These are phyloP conservation scores for Strongylocentrotus purpuratus DNA, from an alignment of 35 echinoderm and acorn worm genomes.

Conservation along the genomic window DNA sequence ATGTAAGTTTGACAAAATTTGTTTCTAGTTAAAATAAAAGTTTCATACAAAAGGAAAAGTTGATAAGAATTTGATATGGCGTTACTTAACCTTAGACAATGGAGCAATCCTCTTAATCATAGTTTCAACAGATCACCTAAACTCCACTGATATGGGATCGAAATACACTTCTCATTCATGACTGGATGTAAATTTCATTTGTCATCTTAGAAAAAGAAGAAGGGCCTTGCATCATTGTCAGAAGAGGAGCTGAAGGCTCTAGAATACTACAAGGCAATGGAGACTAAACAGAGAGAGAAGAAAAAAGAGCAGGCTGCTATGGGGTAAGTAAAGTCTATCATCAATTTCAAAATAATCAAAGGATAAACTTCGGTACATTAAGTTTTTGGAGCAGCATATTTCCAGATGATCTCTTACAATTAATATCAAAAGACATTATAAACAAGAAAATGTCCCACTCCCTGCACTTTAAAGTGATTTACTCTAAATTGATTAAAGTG, in stretches of 20 bases:
- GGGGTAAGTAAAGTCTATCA: not conserved
- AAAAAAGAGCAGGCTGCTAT: conserved; percentile 14
- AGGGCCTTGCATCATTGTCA: conserved; percentile 39
- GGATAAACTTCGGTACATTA: not conserved
- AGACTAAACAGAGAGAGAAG: conserved; percentile 45
- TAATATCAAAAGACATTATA: not conserved
- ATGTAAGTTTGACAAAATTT: no score
- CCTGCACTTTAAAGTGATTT: no score
- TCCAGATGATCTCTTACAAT: not conserved
- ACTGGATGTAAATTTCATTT: not conserved
- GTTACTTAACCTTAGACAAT: no score
- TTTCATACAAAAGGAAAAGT: no score
- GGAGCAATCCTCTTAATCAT: not conserved
- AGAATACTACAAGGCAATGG: conserved; percentile 82
- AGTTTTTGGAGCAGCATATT: not conserved
- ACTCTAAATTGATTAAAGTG: no score
- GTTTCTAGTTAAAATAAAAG: no score
- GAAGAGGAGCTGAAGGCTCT: conserved; percentile 79
- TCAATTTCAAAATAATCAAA: not conserved
- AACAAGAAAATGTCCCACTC: not conserved
- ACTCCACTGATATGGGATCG: not conserved
- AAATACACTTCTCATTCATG: not conserved
- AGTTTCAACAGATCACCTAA: not conserved
- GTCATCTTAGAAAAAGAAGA: not conserved
- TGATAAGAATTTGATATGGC: no score